Conservation (phyloP, 92 coral and sea anemone genomes). For the Muricea muricata region DNA sequence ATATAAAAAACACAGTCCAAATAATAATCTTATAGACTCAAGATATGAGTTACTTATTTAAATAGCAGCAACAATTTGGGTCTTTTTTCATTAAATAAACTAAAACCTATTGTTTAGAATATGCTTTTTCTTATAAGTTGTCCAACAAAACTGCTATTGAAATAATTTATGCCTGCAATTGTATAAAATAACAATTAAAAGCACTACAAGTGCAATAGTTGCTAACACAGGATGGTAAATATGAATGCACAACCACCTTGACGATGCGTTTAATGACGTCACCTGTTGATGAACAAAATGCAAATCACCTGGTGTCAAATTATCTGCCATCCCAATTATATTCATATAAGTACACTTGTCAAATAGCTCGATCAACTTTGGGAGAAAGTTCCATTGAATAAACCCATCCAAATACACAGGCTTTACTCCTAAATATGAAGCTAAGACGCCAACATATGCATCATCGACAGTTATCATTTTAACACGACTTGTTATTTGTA, state of each 20-base stretch:
- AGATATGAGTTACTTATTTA: too few relatives aligned
- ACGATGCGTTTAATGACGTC: neutral
- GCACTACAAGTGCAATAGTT: neutral
- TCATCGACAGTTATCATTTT: slow-evolving; percentile 67
- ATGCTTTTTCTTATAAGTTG: too few relatives aligned
- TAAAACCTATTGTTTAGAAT: too few relatives aligned
- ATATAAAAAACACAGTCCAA: too few relatives aligned
- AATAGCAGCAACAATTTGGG: too few relatives aligned
- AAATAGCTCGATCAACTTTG: slow-evolving; percentile 45
- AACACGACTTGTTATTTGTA: slow-evolving; percentile 8
- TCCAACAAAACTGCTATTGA: too few relatives aligned
- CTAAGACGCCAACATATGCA: slow-evolving; percentile 67
- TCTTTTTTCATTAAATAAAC: too few relatives aligned
- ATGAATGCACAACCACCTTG: slow-evolving; percentile 43
- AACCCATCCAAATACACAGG: slow-evolving; percentile 64
- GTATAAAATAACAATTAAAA: neutral
- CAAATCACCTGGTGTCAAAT: slow-evolving; percentile 71
- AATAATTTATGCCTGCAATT: neutral
- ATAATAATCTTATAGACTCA: too few relatives aligned
- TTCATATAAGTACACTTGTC: slow-evolving; percentile 74
- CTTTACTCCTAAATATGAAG: slow-evolving; percentile 38
- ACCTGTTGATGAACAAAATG: slow-evolving; percentile 65
- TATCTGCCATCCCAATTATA: slow-evolving; percentile 78
- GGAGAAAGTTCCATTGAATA: slow-evolving; percentile 50
- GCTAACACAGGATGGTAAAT: neutral